Base-by-base conservation (phyloP, 2,888 invertebrate genomes). In the Drosophila prostipennis region DNA sequence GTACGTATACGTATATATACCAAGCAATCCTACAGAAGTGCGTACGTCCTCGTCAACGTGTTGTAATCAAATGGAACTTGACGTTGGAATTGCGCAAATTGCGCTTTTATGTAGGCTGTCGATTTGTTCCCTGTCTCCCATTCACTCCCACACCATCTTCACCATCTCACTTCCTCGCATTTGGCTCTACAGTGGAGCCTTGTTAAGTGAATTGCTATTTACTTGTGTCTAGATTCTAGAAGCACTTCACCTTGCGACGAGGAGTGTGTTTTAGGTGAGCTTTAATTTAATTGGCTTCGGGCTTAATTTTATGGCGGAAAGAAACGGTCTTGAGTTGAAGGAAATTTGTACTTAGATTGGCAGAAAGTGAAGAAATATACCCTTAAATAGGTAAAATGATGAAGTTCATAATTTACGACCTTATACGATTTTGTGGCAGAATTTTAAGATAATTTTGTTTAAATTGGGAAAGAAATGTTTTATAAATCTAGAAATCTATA, bases 61-160 rank as follows among this genome's bases (percentile, higher is more conserved):
- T 73, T 80, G 82, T 82, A 80, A 85, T 85, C 81, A 82, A 81
- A 81, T 85, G 80, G 86, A 81, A 78, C 80, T 80, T 80, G 83
- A 82, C 80, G 81, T 65, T 67, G 78, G 77, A 81, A 82, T 82
- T 72, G 83, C 83, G 77, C 77, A 85, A 87, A 87, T 84, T 84
- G 87, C 82, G 87, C 81, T 81, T 84, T 84, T 84, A 84, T 84
- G 85, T 84, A 72, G 77, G 75, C 80, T 77, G 84, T 86, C 79
- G 78, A 87, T 86, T 67, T 59, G 74, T 46, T 63, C 49, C 39
- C 32, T 19, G 11, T 46, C n/a, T 2, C 43, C 6, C 26, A 26
- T 11, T 7, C 46, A 46, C 57, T 16, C 53, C 14, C 57, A 32
- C 54, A 16, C 37, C 37, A 11, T 40, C 37, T 43, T 57, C 23